These are phyloP conservation scores for Phragmatobia fuliginosa DNA, from an alignment of 2,888 invertebrate genomes.

Conservation along the genomic window DNA sequence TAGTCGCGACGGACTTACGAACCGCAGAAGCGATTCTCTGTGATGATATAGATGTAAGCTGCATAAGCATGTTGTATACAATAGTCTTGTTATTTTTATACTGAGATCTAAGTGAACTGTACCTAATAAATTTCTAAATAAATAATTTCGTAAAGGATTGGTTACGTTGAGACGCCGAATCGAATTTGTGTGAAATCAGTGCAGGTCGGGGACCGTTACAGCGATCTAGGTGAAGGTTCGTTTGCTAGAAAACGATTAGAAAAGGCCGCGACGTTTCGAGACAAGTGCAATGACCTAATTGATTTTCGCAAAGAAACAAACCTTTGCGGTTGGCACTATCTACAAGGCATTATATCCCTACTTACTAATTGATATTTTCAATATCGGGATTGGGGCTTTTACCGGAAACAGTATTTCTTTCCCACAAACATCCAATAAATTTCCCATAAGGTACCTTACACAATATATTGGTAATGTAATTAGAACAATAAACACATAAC, in stretches of 20 bases:
- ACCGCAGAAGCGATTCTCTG: slow-evolving; percentile 52
- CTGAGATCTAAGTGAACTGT: slow-evolving; percentile 70
- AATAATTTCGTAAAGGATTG: slow-evolving; percentile 77
- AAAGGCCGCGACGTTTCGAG: slow-evolving; percentile 55
- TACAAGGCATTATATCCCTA: slow-evolving; percentile 11
- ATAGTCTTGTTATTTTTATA: slow-evolving; percentile 78
- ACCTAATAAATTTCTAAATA: slow-evolving; percentile 79
- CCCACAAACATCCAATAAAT: background rate
- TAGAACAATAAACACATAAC: slow-evolving; percentile 16
- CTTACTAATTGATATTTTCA: background rate
- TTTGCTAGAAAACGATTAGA: slow-evolving; percentile 64
- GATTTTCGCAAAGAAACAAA: slow-evolving; percentile 47
- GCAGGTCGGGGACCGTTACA: slow-evolving; percentile 66
- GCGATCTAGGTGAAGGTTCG: slow-evolving; percentile 79
- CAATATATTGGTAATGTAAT: background rate
- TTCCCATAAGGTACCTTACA: background rate
- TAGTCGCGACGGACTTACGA: slow-evolving; percentile 19
- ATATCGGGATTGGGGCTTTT: background rate
- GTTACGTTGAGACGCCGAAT: slow-evolving; percentile 69
- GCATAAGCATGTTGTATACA: slow-evolving; percentile 51
- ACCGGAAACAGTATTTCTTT: background rate
- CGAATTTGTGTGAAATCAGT: slow-evolving; percentile 73
- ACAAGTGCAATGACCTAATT: slow-evolving; percentile 66
- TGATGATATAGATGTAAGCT: slow-evolving; percentile 70
- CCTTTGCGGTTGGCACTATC: slow-evolving; percentile 13